Base-by-base conservation (phyloP, 2,888 invertebrate species). In the Alitta virens region DNA sequence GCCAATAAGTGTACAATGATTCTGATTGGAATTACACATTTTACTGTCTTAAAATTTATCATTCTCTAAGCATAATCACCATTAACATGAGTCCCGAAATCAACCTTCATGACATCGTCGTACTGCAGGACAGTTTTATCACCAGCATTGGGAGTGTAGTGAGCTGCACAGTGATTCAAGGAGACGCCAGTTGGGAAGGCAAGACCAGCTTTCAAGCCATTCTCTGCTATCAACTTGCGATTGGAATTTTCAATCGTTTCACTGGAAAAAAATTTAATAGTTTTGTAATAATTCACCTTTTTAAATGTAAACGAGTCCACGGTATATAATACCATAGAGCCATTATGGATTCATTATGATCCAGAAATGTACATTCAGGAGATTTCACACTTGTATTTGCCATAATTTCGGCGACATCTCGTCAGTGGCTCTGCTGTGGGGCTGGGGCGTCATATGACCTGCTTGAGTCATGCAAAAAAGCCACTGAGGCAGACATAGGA, bases 91-190 rank as follows among this genome's bases (percentile, higher is more conserved):
- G 96, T 97, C 56, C 97, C 97, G 84, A 97, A 98, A 83, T 98
- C 97, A 72, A 99, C 96, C 85, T 99, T 99, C 74, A 96, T 96
- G 1, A 99, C 97, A 83, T 99, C 99, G 76, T 98, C 95, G 75
- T 92, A 92, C 70, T 91, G 88, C 55, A 99, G 85, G 12, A 98
- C 94, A 0, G 98, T 99, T 12, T 89, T 86, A 83, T 99, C 99
- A 14, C 96, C 99, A 59, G 95, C 94, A 83, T 99, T 99, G 2
- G 99, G 99, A 16, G 99, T 99, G 78, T 99, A 99, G 85, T 99
- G 99, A 56, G 99, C 99, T 60, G 99, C 99, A 80, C 97, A 98
- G 82, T 99, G 92, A 84, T 99, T 99, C 40, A 97, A 86, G n/a
- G 96, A 97, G 81, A 97, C 97, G 0, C 98, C 98, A 0, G 97